A percentile compares a stretch with the other conserved stretches of the same genome.
Conservation (phyloP, 2,888 invertebrate genomes). For the Conistra vaccinii region DNA sequence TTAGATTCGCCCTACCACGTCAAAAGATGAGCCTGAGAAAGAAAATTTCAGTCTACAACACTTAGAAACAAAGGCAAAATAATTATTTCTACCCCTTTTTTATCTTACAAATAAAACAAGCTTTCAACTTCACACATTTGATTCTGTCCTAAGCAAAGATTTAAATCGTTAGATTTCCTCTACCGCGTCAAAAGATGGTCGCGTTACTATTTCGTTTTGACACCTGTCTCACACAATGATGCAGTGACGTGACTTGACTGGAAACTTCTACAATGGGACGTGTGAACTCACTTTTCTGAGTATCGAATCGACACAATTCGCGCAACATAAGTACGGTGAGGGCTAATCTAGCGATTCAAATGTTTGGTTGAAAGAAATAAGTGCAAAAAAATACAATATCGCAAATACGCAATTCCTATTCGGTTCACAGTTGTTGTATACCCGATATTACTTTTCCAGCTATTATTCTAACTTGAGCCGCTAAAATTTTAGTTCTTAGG, state of each 20-base stretch:
- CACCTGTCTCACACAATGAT: neutral
- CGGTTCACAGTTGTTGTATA: conserved; percentile 19
- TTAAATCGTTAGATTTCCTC: neutral
- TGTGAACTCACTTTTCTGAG: neutral
- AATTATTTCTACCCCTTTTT: conserved; percentile 14
- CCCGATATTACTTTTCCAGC: conserved; percentile 48
- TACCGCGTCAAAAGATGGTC: neutral
- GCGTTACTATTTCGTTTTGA: neutral
- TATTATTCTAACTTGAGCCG: conserved; percentile 40
- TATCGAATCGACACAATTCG: neutral
- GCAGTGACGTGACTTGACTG: neutral
- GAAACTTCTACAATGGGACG: neutral
- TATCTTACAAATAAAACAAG: conserved; percentile 19
- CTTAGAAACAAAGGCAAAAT: neutral
- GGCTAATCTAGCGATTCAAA: neutral
- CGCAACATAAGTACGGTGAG: neutral
- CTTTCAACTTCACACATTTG: conserved; percentile 11
- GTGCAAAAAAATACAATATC: conserved; percentile 35
- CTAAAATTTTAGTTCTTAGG: conserved; percentile 45
- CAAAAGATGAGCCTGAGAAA: neutral
- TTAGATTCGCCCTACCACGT: neutral
- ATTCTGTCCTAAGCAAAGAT: conserved; percentile 7
- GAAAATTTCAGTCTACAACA: neutral
- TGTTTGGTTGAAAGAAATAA: conserved; percentile 21
- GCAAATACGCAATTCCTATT: conserved; percentile 43